Evolutionary conservation across 2,888 invertebrate species (phyloP).

Genomic region (Diaprepes abbreviatus): DNA sequence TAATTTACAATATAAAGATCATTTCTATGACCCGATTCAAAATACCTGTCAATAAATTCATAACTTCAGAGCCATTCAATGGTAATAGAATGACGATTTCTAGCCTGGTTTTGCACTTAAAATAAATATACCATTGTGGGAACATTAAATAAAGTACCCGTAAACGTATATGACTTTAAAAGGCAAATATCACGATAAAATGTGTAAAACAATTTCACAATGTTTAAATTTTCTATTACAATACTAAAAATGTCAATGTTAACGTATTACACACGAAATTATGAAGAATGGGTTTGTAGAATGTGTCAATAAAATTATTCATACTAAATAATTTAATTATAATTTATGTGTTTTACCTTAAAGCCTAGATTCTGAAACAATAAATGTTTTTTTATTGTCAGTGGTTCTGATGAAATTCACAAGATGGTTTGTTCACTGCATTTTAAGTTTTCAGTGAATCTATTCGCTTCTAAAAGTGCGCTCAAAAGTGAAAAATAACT

Average conservation of each 20-base stretch:
- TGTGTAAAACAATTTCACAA: constrained; percentile 14
- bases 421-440: no score
- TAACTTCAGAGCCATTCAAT: neutral
- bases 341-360: no score
- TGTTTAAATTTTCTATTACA: constrained; percentile 6
- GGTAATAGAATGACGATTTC: neutral
- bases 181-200: constrained; percentile 11
- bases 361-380: no score
- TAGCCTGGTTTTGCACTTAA: constrained; percentile 14
- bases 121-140: constrained; percentile 1
- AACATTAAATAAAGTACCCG: neutral
- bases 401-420: no score
- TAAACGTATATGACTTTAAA: constrained; percentile 5
- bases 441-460: no score
- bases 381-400: no score
- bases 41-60: no score
- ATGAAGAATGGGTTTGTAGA: neutral
- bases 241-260: constrained; percentile 15
- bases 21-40: no score
- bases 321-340: no score
- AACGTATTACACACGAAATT: neutral
- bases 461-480: no score
- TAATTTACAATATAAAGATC: no score
- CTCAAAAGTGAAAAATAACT: no score
- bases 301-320: neutral